These are phyloP conservation scores for Pseudomugil tenellus DNA, from an alignment of 2,797 vertebrate genomes.

Conservation along the genomic window DNA sequence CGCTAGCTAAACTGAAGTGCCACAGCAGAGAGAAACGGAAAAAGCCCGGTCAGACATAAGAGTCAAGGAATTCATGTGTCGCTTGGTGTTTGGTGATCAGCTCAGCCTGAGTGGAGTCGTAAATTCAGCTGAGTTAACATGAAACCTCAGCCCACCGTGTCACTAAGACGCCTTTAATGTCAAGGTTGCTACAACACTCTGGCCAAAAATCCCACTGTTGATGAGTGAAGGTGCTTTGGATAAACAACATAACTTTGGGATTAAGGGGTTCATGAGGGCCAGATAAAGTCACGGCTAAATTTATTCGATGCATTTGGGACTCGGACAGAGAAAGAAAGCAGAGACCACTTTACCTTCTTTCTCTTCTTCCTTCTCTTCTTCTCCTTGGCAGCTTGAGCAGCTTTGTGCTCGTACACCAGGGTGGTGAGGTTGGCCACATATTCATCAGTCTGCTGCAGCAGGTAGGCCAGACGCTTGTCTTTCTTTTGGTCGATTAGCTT, in stretches of 20 bases:
- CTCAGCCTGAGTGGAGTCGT: too few relatives aligned
- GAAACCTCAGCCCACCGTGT: not conserved
- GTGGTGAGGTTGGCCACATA: constrained; percentile 96
- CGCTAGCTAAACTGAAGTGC: not conserved
- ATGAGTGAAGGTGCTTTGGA: not conserved
- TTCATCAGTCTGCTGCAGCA: constrained; percentile 95
- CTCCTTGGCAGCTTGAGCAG: constrained; percentile 96
- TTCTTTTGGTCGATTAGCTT: constrained; percentile 99
- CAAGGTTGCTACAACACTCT: not conserved
- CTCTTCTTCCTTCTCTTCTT: constrained; percentile 93
- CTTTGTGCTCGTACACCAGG: constrained; percentile 96
- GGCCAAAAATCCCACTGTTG: not conserved
- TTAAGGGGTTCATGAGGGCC: too few relatives aligned
- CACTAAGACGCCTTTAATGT: not conserved
- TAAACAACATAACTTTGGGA: not conserved
- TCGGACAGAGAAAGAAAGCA: too few relatives aligned
- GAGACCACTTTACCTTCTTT: constrained; percentile 89
- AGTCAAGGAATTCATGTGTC: not conserved
- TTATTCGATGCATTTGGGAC: too few relatives aligned
- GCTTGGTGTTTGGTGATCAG: too few relatives aligned
- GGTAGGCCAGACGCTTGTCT: constrained; percentile 95
- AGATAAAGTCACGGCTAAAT: too few relatives aligned
- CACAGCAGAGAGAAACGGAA: not conserved
- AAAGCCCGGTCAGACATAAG: not conserved
- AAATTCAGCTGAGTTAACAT: not conserved